Base-by-base conservation (phyloP, 2,888 invertebrate species). In the Punctoribates punctum region DNA sequence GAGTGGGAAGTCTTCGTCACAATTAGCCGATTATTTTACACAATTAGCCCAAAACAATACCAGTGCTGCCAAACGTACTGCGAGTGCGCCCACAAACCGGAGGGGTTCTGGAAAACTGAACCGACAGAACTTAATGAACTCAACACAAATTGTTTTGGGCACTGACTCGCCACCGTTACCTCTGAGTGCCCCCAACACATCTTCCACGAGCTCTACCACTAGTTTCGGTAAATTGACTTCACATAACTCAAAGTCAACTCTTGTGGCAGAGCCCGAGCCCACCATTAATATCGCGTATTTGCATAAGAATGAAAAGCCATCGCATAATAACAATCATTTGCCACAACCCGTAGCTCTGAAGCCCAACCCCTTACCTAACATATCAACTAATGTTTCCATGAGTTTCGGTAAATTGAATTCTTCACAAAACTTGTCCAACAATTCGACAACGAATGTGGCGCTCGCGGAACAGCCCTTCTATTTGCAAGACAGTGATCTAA, bases 1-100 rank as follows among this genome's bases (percentile, higher is more conserved):
- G 67, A 48, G 29, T 13, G 75, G 76, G 62, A 48, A 48, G 25
- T 67, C 60, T 27, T 60, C 60, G 25, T 60, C 72, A 42, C 77
- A 75, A 29, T 65, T 65, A 34, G 34, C 65, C 13, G 65, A 65
- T 34, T 65, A 65, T 65, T 65, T 34, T 38, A 11, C 65, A 65
- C 65, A 65, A 20, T 65, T 65, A 38, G 29, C 65, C 27, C 65
- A 65, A 65, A 65, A 3, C 65, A 65, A 29, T n/a, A 34, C 34
- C 34, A 34, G n/a, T 34, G n/a, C 65, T 13, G 17, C 38, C 13
- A 60, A 27, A 15, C 25, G 34, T 27, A 29, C 29, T n/a, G 13
- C 25, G 27, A 60, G 27, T 60, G 27, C 60, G 20, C 23, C 60
- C 23, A 60, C 23, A 5, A 25, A 13, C 25, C 25, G 42, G 11